Evolutionary conservation across 2,113 vertebrate genomes (phyloP).

Genomic region (Eclectus roratus): DNA sequence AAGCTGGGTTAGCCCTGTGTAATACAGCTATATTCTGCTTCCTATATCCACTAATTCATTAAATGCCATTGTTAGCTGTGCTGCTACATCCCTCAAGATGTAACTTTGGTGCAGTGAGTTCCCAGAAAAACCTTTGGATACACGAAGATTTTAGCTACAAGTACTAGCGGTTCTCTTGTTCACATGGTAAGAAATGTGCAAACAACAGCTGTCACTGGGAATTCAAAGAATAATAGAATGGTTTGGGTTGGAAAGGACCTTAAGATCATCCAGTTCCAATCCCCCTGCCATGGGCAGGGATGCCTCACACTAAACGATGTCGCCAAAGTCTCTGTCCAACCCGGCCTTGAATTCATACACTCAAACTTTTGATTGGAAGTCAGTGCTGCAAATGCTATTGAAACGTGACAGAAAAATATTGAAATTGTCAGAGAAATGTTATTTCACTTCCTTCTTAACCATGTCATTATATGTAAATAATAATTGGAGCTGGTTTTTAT

Average conservation of each 20-base stretch:
- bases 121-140: background rate
- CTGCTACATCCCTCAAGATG: background rate
- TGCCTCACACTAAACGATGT: background rate
- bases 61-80: background rate
- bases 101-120: background rate
- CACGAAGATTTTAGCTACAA: background rate
- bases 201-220: background rate
- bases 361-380: background rate
- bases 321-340: background rate
- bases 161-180: accelerated
- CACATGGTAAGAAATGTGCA: background rate
- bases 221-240: background rate
- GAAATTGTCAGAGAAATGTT: background rate
- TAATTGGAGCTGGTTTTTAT: background rate
- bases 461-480: background rate
- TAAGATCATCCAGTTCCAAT: background rate
- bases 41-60: background rate
- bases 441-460: background rate
- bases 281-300: background rate
- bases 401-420: background rate
- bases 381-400: background rate
- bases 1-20: background rate
- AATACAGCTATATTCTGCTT: background rate
- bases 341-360: background rate
- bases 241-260: background rate